Evolutionary conservation across 2,797 vertebrate genomes (phyloP).

Genomic region (Gambelia wislizenii): DNA sequence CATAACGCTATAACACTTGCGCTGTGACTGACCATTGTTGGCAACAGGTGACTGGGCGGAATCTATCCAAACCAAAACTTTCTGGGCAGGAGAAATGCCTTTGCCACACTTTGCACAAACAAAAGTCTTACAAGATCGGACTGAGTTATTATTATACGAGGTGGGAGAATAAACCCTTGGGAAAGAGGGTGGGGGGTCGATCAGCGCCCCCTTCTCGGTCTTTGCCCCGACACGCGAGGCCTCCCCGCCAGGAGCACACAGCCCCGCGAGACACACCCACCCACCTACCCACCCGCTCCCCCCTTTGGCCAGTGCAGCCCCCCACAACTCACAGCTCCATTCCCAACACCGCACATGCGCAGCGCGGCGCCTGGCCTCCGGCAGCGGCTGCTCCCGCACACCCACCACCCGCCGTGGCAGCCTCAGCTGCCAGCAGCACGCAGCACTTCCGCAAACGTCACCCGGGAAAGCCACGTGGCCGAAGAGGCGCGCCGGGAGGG

Average conservation of each 20-base stretch:
- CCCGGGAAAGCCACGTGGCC: constrained; percentile 16
- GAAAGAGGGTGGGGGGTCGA: background rate
- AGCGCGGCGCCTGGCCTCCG: background rate
- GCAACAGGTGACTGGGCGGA: too few relatives aligned
- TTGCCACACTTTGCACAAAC: too few relatives aligned
- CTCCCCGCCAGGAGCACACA: background rate
- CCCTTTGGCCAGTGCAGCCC: background rate
- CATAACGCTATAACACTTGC: too few relatives aligned
- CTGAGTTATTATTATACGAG: too few relatives aligned
- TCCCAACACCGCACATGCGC: constrained; percentile 52
- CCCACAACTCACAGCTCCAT: constrained; percentile 64
- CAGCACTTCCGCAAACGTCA: constrained; percentile 56
- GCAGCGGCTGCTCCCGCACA: background rate
- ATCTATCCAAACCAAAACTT: too few relatives aligned
- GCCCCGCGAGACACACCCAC: too few relatives aligned
- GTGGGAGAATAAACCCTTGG: background rate
- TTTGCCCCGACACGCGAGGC: background rate
- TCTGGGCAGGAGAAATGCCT: too few relatives aligned
- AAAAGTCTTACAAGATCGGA: background rate
- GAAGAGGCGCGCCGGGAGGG: too few relatives aligned
- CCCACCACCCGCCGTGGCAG: constrained; percentile 34
- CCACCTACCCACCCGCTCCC: background rate
- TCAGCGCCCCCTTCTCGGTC: background rate
- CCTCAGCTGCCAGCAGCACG: background rate
- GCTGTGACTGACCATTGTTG: too few relatives aligned